Evolutionary conservation across 2,797 vertebrate genomes (phyloP), one percentile per base, ranked within the genome.

Genomic region (Tragopan temminckii): DNA sequence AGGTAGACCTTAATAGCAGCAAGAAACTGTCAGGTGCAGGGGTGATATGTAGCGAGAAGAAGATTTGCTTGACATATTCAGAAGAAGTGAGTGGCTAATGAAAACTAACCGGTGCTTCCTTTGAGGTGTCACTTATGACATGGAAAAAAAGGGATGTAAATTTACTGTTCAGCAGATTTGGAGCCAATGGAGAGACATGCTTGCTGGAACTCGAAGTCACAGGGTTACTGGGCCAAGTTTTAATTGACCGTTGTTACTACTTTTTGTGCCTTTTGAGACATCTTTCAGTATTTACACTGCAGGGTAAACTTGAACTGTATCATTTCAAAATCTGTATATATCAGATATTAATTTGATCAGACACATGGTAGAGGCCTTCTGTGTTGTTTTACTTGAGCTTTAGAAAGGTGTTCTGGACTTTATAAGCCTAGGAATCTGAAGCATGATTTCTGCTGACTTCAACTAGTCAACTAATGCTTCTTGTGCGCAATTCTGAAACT

Each of bases 111-210:
- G 20, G 1, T 70, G 76, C 27, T 80, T 76, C 36, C 63, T 82
- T 52, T 62, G 64, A 62, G 25, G 17, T 74, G 20, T 71, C 7
- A 27, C 59, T 89, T 88, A 43, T 46, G 48, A 24, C 33, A 70
- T 4, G 11, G 25, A 46, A 7, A 24, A 25, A 79, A 86, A 63
- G 4, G 2, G 13, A 45, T 31, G 27, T 36, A 43, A 83, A 81
- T 59, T 72, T 67, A 19, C 18, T 52, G 23, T 7, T 90, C 6
- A 14, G 29, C 46, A 3, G 55, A 46, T 76, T 35, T 50, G 29
- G n/a, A 85, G 45, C 33, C 0, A 2, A 24, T 48, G 1, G 1
- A 89, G 25, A 6, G 33, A 53, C 6, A 24, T 0, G 0, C 9
- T 89, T 40, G 4, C 20, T 84, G 29, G 20, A 33, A 55, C 48